These are phyloP conservation scores for Epinephelus malabaricus DNA, from an alignment of 2,797 vertebrate species.

Conservation along the genomic window DNA sequence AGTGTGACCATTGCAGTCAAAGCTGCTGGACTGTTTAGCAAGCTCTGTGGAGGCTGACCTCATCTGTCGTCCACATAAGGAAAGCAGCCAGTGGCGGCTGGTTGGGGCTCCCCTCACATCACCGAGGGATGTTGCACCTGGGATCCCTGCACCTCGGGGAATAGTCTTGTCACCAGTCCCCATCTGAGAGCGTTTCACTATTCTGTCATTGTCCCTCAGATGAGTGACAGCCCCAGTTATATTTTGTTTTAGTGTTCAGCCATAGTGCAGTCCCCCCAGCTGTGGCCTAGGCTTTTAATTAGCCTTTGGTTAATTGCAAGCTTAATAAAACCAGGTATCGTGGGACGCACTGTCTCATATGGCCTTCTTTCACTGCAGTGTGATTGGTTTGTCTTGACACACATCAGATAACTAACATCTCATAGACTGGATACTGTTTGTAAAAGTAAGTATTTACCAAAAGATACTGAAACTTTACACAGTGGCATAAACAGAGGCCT, in stretches of 20 bases:
- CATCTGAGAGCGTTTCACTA: slow-evolving; percentile 47
- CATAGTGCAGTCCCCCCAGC: slow-evolving; percentile 70
- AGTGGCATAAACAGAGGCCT: background rate
- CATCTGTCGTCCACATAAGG: slow-evolving; percentile 75
- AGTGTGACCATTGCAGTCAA: slow-evolving; percentile 36
- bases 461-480: background rate
- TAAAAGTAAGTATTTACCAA: background rate
- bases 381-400: slow-evolving; percentile 48
- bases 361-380: slow-evolving; percentile 40
- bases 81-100: slow-evolving; percentile 41
- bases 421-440: background rate
- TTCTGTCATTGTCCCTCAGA: slow-evolving; percentile 39
- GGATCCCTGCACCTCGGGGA: slow-evolving; percentile 60
- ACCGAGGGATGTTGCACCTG: slow-evolving; percentile 71
- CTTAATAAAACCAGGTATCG: slow-evolving; percentile 78
- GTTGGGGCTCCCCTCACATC: slow-evolving; percentile 35
- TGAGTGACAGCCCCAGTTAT: slow-evolving; percentile 59
- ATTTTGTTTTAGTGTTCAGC: slow-evolving; percentile 59
- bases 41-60: slow-evolving; percentile 53
- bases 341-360: slow-evolving; percentile 67
- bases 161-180: slow-evolving; percentile 47
- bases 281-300: slow-evolving; percentile 81
- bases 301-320: slow-evolving; percentile 81
- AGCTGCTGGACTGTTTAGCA: slow-evolving; percentile 41
- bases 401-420: slow-evolving; percentile 33